Evolutionary conservation across 2,888 invertebrate species (phyloP).

Genomic region (Lasioglossum morio): DNA sequence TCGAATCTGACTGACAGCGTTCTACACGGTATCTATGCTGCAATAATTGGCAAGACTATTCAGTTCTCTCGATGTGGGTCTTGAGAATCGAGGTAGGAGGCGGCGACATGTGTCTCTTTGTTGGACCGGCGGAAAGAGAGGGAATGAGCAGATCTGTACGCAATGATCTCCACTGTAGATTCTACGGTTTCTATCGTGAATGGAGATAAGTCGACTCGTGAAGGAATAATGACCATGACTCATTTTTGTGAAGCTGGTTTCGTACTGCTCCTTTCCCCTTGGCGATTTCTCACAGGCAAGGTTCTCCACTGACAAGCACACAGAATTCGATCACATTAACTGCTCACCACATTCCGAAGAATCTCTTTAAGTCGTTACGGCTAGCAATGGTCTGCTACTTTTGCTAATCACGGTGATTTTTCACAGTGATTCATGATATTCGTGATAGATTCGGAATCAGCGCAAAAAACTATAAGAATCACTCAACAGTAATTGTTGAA

Average conservation of each 20-base stretch:
- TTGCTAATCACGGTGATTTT: too few species aligned
- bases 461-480: too few species aligned
- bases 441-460: too few species aligned
- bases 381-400: too few species aligned
- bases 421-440: too few species aligned
- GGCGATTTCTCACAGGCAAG: conserved; percentile 9
- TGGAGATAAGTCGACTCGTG: conserved; percentile 54
- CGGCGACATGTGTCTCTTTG: conserved; percentile 43
- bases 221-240: conserved; percentile 68
- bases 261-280: conserved; percentile 57
- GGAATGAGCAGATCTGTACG: conserved; percentile 36
- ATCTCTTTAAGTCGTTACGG: not conserved
- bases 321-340: not conserved
- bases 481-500: too few species aligned
- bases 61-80: conserved; percentile 45
- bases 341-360: not conserved
- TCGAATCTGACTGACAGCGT: conserved; percentile 2
- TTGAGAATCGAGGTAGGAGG: conserved; percentile 50
- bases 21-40: conserved; percentile 16
- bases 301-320: not conserved
- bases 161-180: conserved; percentile 36
- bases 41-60: conserved; percentile 44
- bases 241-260: conserved; percentile 67
- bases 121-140: conserved; percentile 35
- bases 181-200: conserved; percentile 43